Conservation (phyloP, 2,888 invertebrate species). For the Cheilosia impressa region DNA sequence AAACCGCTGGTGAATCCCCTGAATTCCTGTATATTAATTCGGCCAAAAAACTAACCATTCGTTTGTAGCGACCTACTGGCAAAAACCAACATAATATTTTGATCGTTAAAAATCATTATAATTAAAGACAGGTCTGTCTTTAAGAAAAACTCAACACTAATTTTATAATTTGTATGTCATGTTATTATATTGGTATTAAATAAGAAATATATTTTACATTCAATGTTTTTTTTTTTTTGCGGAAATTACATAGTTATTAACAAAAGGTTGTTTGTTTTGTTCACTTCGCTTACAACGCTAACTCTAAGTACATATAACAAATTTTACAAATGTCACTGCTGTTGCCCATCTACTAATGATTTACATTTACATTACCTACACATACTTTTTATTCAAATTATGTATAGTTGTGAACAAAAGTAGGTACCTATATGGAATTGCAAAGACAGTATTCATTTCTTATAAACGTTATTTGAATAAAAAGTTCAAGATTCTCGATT, state of each 20-base stretch:
- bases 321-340: constrained; percentile 58
- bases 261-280: constrained; percentile 45
- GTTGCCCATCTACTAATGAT: constrained; percentile 36
- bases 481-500: constrained; percentile 59
- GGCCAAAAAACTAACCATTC: too few relatives aligned
- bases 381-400: constrained; percentile 32
- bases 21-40: too few relatives aligned
- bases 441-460: constrained; percentile 32
- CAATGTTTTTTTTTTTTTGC: constrained; percentile 52
- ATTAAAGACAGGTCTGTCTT: too few relatives aligned
- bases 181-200: constrained; percentile 72
- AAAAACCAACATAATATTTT: too few relatives aligned
- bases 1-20: too few relatives aligned
- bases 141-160: neutral
- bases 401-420: constrained; percentile 51
- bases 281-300: constrained; percentile 40
- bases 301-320: constrained; percentile 60
- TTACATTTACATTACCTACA: constrained; percentile 24
- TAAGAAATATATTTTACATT: constrained; percentile 75
- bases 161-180: constrained; percentile 37
- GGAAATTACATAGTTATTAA: constrained; percentile 72
- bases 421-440: constrained; percentile 22
- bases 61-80: too few relatives aligned
- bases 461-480: constrained; percentile 35
- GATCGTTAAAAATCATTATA: too few relatives aligned